Evolutionary conservation across 2,113 vertebrate genomes (phyloP), one percentile per base, ranked within the genome.

Genomic region (Euleptes europaea): DNA sequence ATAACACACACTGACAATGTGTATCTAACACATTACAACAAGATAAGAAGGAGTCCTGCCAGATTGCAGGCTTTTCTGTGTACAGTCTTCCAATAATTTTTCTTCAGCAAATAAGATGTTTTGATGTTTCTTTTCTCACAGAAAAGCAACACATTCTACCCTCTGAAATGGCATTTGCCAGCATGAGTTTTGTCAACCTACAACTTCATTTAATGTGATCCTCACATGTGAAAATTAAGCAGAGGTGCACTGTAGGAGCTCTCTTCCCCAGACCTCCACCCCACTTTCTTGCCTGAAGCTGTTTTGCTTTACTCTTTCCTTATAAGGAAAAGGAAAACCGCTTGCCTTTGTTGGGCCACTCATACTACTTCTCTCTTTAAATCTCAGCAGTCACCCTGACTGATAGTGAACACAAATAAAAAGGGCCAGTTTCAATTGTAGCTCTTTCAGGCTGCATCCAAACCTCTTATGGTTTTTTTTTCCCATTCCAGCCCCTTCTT

Each of bases 1-100:
- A 5, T 89, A 73, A 75, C 0, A 77, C 73, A 57, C 57, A 85
- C 47, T 93, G 78, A 57, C 42, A 49, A 5, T 35, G 4, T 63
- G 2, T 5, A 14, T 5, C 13, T 80, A 79, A 83, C 23, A 67
- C 21, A 19, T 0, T 7, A 15, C 5, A 83, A 70, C 44, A 21
- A 65, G 21, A n/a, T n/a, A n/a, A 80, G 11, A 1, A 5, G 66
- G 10, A 83, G 14, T 57, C 82, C 12, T 71, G 70, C 71, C 11
- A 13, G 23, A 70, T 31, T 3, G 8, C 5, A 6, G 51, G 28
- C 2, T 3, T 4, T 78, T 9, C 8, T 3, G 7, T 75, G 2
- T 1, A 23, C 0, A 3, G 81, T 84, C 86, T 4, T 1, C 2
- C 80, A 49, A 49, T 28, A 42, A 14, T 11, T 3, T 85, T 88